Conservation (phyloP, 1,140 invertebrate species). For the Euwallacea fornicatus region DNA sequence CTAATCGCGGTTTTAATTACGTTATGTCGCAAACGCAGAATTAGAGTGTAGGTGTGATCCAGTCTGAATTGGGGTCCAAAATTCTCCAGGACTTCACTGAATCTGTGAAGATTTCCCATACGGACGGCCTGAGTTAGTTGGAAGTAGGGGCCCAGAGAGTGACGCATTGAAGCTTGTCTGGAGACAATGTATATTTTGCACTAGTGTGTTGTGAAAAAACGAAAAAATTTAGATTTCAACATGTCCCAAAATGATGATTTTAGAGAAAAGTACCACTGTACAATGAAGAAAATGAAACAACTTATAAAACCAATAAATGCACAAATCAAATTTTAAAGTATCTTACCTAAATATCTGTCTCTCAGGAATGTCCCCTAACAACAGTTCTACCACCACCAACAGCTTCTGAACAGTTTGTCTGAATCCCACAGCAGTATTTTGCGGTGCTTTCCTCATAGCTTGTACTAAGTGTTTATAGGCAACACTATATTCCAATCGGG, state of each 20-base stretch:
- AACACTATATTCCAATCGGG: constrained; percentile 92
- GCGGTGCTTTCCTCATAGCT: constrained; percentile 93
- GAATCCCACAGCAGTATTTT: constrained; percentile 96
- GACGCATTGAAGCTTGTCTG: constrained; percentile 81
- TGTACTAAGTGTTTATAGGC: constrained; percentile 96
- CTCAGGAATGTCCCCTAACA: constrained; percentile 97
- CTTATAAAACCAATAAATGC: constrained; percentile 5
- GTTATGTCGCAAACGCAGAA: constrained; percentile 93
- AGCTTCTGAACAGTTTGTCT: constrained; percentile 97
- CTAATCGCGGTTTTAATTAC: constrained; percentile 99
- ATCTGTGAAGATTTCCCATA: constrained; percentile 90
- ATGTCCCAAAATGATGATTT: too few relatives aligned
- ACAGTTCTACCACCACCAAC: constrained; percentile 91
- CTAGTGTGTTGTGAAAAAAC: too few relatives aligned
- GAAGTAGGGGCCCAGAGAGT: constrained; percentile 92
- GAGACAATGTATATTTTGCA: background rate
- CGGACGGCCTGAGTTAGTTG: constrained; percentile 97
- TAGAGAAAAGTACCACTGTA: too few relatives aligned
- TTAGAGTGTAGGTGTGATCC: constrained; percentile 94
- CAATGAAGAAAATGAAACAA: too few relatives aligned
- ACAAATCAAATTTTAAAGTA: background rate
- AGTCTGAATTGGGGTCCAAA: constrained; percentile 82
- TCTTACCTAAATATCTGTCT: constrained; percentile 69
- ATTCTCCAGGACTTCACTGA: constrained; percentile 91
- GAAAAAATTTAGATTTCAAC: too few relatives aligned